These are phyloP conservation scores for Macrosoma leucophasiata DNA, from an alignment of 2,888 invertebrate species.

Conservation along the genomic window DNA sequence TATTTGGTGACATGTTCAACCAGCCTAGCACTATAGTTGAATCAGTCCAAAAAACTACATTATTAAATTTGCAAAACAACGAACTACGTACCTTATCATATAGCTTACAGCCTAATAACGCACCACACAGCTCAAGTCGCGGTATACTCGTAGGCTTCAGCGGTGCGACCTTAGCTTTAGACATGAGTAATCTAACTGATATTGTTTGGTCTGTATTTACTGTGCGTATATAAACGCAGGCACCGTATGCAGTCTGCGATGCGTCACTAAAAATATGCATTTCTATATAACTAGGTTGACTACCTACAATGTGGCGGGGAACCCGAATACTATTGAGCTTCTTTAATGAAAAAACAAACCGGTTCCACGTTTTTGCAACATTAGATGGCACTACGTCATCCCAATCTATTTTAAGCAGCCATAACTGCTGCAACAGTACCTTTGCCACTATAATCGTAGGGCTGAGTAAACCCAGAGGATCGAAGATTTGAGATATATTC, in stretches of 20 bases:
- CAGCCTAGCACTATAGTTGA: conserved; percentile 28
- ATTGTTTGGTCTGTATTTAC: conserved; percentile 4
- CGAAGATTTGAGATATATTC: too few species aligned
- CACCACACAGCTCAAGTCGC: conserved; percentile 28
- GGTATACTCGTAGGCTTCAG: conserved; percentile 23
- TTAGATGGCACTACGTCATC: conserved; percentile 4
- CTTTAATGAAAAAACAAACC: conserved; percentile 4
- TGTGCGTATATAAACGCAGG: conserved; percentile 26
- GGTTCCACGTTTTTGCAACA: conserved; percentile 1
- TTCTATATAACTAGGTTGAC: conserved; percentile 5
- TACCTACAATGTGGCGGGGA: conserved; percentile 13
- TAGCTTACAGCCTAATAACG: conserved; percentile 22
- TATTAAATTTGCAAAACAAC: conserved; percentile 14
- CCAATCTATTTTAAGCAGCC: too few species aligned
- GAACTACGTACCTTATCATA: conserved; percentile 17
- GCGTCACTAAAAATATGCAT: conserved; percentile 24
- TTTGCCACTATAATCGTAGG: too few species aligned
- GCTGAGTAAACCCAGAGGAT: too few species aligned
- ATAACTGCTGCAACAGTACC: too few species aligned
- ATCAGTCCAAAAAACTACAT: conserved; percentile 24
- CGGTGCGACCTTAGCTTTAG: conserved; percentile 30
- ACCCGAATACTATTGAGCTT: conserved; percentile 9
- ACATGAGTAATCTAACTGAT: conserved; percentile 21
- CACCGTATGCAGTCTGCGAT: conserved; percentile 24
- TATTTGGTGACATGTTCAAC: conserved; percentile 22